Evolutionary conservation across 2,888 invertebrate species (phyloP), one percentile per base, ranked within the genome.

Genomic region (Smittia aterrima): DNA sequence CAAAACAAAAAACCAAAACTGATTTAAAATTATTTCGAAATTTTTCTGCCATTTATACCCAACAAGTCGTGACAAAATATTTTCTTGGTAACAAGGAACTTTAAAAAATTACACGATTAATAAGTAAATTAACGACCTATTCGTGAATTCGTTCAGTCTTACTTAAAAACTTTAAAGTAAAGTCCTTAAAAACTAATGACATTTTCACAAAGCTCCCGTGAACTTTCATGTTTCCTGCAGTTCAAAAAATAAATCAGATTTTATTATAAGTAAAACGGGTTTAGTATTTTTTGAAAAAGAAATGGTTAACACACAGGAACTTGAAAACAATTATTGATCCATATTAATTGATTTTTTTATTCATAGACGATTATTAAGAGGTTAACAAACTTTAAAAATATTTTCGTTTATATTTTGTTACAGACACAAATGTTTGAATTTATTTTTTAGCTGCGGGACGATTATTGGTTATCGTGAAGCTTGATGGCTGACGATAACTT

Each of bases 311-410:
- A 32, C 32, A n/a, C n/a, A n/a, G n/a, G n/a, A n/a, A n/a, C n/a
- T n/a, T n/a, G n/a, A n/a, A n/a, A n/a, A n/a, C n/a, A n/a, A n/a
- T n/a, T n/a, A n/a, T n/a, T n/a, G n/a, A 64, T 27, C 64, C 64
- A 64, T 64, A 64, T 64, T 27, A 64, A 64, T 64, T 64, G 27
- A 64, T 64, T 64, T 64, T 47, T n/a, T 64, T 64, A 27, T 64
- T 64, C 13, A 22, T 58, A 58, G 22, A 58, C 58, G n/a, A 58
- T 58, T 58, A 4, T 58, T n/a, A 58, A 18, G 58, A 4, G 3
- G 47, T n/a, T 47, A 16, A 47, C 47, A 11, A 47, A 47, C 3
- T 6, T 47, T 47, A 3, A 58, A 22, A 16, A 22, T 9, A 4
- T 58, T 58, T 58, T 11, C 24, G 4, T 18, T 9, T 9, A 16